Evolutionary conservation across 2,113 vertebrate species (phyloP).

Genomic region (Glareola pratincola): DNA sequence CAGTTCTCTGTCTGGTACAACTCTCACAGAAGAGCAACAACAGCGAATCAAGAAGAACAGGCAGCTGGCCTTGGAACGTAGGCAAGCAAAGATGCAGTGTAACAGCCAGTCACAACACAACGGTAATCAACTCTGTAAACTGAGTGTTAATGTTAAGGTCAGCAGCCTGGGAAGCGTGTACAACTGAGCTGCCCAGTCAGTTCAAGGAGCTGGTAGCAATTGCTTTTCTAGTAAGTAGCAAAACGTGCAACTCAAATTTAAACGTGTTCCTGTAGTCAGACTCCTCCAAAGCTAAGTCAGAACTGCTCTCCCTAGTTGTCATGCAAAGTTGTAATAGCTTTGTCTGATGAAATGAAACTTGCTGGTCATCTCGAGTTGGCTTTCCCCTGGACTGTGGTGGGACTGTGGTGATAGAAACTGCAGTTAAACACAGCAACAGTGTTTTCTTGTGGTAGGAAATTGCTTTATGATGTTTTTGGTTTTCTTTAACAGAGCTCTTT

Average conservation of each 20-base stretch:
- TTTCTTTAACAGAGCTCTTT: conserved; percentile 17
- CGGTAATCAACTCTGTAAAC: conserved; percentile 21
- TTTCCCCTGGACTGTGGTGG: background rate
- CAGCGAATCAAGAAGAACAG: conserved; percentile 84
- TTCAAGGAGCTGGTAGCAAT: background rate
- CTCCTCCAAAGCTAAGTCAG: background rate
- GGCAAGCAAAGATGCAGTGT: conserved; percentile 77
- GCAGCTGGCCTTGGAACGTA: conserved; percentile 83
- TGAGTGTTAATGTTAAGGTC: accelerated
- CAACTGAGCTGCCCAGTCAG: background rate
- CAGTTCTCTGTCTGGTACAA: background rate
- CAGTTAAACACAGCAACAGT: background rate
- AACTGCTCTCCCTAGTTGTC: background rate
- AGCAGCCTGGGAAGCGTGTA: background rate
- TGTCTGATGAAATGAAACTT: background rate
- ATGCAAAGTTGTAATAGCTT: background rate
- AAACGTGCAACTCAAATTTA: background rate
- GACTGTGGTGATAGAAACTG: background rate
- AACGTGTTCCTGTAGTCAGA: background rate
- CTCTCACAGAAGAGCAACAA: conserved; percentile 85
- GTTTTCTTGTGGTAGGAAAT: background rate
- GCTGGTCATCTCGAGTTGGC: background rate
- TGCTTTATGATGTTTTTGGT: background rate
- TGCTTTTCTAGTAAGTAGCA: background rate
- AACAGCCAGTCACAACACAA: conserved; percentile 60